Conservation (phyloP, 2,888 invertebrate species). For the Callyntrura sp. region DNA sequence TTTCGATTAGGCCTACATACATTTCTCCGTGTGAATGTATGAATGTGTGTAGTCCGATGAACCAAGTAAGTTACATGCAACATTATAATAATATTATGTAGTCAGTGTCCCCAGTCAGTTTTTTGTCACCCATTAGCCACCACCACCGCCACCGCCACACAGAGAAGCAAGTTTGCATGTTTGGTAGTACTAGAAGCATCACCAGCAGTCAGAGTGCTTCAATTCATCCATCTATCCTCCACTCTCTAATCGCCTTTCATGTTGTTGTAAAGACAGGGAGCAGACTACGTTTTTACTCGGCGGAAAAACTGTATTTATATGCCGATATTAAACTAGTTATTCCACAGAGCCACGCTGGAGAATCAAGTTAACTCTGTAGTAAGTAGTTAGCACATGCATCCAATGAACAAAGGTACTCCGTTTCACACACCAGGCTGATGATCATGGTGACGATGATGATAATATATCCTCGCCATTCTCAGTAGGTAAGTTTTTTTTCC, state of each 20-base stretch:
- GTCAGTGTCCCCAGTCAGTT: constrained; percentile 51
- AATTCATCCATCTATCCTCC: constrained; percentile 49
- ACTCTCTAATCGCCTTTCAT: constrained; percentile 17
- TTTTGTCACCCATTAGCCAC: constrained; percentile 72
- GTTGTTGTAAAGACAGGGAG: constrained; percentile 5
- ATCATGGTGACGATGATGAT: background rate
- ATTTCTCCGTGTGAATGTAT: background rate
- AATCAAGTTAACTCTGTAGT: background rate
- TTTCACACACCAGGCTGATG: too few species aligned
- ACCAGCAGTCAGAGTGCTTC: constrained; percentile 21
- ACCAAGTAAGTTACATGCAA: background rate
- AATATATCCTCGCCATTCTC: constrained; percentile 1
- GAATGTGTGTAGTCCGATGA: constrained; percentile 26
- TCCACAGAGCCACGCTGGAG: background rate
- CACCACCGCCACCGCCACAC: constrained; percentile 26
- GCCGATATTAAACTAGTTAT: background rate
- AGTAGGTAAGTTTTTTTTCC: background rate
- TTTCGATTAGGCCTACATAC: too few species aligned
- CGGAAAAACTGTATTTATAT: constrained; percentile 27
- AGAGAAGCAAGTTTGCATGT: constrained; percentile 5
- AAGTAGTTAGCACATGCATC: constrained; percentile 46
- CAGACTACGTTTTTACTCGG: constrained; percentile 29
- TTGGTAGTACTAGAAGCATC: background rate
- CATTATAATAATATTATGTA: constrained; percentile 57
- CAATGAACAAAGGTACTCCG: constrained; percentile 27